Evolutionary conservation across 2,888 invertebrate species (phyloP), one percentile per base, ranked within the genome.

Genomic region (Uropetala carovei): DNA sequence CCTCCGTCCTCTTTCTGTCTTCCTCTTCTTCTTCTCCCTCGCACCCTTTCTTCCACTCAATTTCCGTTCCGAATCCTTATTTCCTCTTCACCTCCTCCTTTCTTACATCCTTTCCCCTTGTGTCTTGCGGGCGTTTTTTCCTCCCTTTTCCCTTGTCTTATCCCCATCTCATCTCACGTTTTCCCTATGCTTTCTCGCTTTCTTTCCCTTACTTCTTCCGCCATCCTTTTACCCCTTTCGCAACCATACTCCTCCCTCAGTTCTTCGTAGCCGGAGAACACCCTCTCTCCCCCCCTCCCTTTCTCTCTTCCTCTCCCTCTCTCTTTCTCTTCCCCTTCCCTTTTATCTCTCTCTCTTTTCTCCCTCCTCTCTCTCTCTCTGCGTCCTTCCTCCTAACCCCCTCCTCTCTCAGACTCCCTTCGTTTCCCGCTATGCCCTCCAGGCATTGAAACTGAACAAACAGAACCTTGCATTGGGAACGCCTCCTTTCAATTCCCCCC

Each of bases 371-470:
- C 16, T 60, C 14, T 9, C 14, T 18, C 13, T 30, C 27, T 27
- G 58, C 58, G 22, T 16, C 27, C n/a, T 11, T 18, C 64, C 27
- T 30, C 14, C 56, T 83, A 27, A 13, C 27, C 18, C 43, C 60
- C 16, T 43, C 59, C 43, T 60, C 89, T 43, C 64, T 43, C n/a
- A 9, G 10, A 18, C 56, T n/a, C 14, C 27, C 30, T 27, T 27
- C 22, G 8, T 57, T 82, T n/a, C 64, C 43, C 83, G 83, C 56
- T 83, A 30, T 56, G 89, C 89, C 89, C 89, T 68, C 89, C 43
- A 89, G 89, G 89, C 89, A 89, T 89, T 89, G 89, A 89, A 89
- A 89, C 89, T 89, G 64, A 89, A 60, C 89, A 89, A 89, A 89
- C 89, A 89, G 60, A 60, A 64, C 64, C 89, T 89, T 89, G 89